These are phyloP conservation scores for Scleropages formosus DNA, from an alignment of 2,797 vertebrate genomes.

Conservation along the genomic window DNA sequence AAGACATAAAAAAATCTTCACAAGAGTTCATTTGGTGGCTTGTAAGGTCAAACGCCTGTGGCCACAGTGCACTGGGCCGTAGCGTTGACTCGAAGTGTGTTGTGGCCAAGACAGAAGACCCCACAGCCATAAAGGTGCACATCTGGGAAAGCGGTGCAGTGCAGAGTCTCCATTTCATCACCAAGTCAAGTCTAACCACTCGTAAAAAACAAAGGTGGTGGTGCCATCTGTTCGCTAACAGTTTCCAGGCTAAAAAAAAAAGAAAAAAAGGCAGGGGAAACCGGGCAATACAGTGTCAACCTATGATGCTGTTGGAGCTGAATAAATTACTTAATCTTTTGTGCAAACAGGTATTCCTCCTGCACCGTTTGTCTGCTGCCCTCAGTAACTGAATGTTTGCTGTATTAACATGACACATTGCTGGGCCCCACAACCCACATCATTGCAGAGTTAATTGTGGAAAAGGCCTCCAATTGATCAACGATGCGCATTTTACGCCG, in stretches of 20 bases:
- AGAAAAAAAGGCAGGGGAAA: conserved; percentile 35
- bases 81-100: conserved; percentile 33
- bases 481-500: conserved; percentile 50
- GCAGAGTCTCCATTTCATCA: conserved; percentile 73
- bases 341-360: conserved; percentile 47
- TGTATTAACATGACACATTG: conserved; percentile 40
- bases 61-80: conserved; percentile 9
- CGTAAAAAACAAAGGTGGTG: conserved; percentile 68
- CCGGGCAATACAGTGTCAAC: conserved; percentile 32
- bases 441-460: conserved; percentile 59
- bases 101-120: conserved; percentile 29
- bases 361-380: conserved; percentile 31
- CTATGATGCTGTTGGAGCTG: conserved; percentile 45
- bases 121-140: conserved; percentile 53
- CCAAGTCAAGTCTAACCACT: conserved; percentile 75
- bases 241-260: conserved; percentile 50
- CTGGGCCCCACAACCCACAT: conserved; percentile 45
- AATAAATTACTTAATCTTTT: conserved; percentile 49
- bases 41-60: conserved; percentile 33
- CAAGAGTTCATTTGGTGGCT: conserved; percentile 1
- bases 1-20: conserved; percentile 21
- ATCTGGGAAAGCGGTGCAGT: conserved; percentile 64
- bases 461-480: conserved; percentile 55
- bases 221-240: conserved; percentile 70
- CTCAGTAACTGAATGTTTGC: not conserved